Conservation (phyloP, 2,113 vertebrate species). For the Leptobrachium ailaonicum region DNA sequence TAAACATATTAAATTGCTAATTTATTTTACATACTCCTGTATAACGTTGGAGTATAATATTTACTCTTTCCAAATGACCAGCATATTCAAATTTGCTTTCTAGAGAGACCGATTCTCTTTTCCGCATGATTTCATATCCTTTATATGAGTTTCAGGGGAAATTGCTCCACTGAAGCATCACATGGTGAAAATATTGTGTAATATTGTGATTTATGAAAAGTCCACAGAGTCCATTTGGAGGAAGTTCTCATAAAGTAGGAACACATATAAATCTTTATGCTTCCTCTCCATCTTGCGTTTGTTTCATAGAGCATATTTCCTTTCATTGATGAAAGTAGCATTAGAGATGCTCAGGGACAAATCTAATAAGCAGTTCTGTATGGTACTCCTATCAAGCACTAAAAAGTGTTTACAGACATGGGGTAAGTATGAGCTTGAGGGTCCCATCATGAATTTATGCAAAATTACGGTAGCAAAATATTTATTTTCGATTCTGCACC, state of each 20-base stretch:
- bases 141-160: constrained; percentile 54
- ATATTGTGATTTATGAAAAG: constrained; percentile 62
- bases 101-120: constrained; percentile 43
- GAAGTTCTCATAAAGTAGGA: constrained; percentile 67
- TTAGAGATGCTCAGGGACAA: constrained; percentile 27
- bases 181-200: constrained; percentile 52
- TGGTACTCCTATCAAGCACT: neutral
- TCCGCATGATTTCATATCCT: constrained; percentile 57
- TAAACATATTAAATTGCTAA: too few relatives aligned
- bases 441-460: too few relatives aligned
- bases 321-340: constrained; percentile 28
- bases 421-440: too few relatives aligned
- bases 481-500: too few relatives aligned
- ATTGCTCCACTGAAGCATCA: constrained; percentile 37
- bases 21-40: constrained; percentile 1
- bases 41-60: neutral
- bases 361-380: constrained; percentile 37
- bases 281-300: constrained; percentile 43
- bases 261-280: constrained; percentile 38
- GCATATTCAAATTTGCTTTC: constrained; percentile 6
- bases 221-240: constrained; percentile 59
- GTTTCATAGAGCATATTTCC: constrained; percentile 42
- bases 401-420: neutral
- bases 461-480: too few relatives aligned
- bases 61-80: neutral